These are phyloP conservation scores for Bubo scandiacus DNA, from an alignment of 2,113 vertebrate genomes.

Conservation along the genomic window DNA sequence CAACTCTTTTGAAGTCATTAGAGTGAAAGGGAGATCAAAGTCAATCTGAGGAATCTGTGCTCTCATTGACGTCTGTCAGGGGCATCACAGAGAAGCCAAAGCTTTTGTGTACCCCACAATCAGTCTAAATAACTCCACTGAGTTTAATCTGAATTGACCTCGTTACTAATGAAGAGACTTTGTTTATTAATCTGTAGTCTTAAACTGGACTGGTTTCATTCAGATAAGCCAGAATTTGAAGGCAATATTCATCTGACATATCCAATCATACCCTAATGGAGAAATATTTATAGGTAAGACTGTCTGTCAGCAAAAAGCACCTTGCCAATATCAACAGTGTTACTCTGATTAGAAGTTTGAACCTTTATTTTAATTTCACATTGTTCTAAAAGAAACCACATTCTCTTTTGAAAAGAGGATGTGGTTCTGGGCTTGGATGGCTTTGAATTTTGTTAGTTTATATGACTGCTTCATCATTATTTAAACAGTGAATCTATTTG, in stretches of 20 bases:
- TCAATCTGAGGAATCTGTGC: neutral
- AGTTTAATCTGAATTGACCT: neutral
- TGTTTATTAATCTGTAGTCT: neutral
- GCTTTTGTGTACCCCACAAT: neutral
- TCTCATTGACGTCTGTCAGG: neutral
- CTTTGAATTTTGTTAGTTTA: constrained; percentile 6
- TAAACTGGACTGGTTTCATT: neutral
- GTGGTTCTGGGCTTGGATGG: constrained; percentile 27
- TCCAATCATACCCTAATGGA: neutral
- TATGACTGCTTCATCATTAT: neutral
- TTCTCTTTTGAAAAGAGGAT: constrained; percentile 16
- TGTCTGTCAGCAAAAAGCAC: neutral
- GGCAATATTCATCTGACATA: neutral
- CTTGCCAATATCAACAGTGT: neutral
- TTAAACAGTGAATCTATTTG: neutral
- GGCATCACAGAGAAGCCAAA: neutral
- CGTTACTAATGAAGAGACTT: neutral
- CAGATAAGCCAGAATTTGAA: neutral
- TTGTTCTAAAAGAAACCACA: constrained; percentile 23
- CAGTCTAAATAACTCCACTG: neutral
- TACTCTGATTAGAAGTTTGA: neutral
- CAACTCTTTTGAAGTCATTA: neutral
- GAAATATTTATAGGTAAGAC: neutral
- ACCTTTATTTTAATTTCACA: neutral
- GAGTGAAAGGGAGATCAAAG: neutral